Evolutionary conservation across 2,113 vertebrate genomes (phyloP).

Genomic region (Turdus rufiventris): DNA sequence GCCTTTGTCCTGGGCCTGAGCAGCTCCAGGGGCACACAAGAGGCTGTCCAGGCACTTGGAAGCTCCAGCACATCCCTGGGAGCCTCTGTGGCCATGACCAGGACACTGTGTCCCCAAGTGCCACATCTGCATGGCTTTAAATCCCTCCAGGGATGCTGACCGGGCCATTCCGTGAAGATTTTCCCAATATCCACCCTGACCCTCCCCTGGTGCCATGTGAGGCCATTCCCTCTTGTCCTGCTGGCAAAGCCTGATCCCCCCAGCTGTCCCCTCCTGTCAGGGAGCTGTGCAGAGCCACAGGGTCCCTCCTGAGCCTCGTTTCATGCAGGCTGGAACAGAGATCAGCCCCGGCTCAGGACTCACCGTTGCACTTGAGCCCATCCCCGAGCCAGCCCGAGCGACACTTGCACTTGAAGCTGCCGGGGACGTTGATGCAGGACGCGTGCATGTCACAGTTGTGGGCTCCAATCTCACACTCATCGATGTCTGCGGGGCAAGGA

Average conservation of each 20-base stretch:
- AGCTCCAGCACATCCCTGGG: not conserved
- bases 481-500: constrained; percentile 77
- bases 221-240: not conserved
- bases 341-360: constrained; percentile 25
- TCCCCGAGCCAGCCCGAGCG: constrained; percentile 88
- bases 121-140: not conserved
- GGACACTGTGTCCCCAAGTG: not conserved
- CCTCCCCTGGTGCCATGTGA: not conserved
- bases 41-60: fast-evolving
- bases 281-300: too few species aligned
- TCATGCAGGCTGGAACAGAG: too few species aligned
- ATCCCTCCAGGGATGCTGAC: not conserved
- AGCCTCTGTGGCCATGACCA: not conserved
- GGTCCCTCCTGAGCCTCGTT: not conserved
- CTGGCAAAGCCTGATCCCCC: not conserved
- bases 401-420: constrained; percentile 94
- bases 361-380: constrained; percentile 87
- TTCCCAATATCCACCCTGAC: not conserved
- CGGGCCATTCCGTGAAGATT: too few species aligned
- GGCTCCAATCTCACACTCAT: constrained; percentile 88
- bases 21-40: not conserved
- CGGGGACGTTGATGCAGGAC: constrained; percentile 87
- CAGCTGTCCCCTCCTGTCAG: not conserved
- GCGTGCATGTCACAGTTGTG: constrained; percentile 90
- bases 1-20: not conserved